Base-by-base conservation (phyloP, 1,140 invertebrate genomes). In the Caenorhabditis briggsae region DNA sequence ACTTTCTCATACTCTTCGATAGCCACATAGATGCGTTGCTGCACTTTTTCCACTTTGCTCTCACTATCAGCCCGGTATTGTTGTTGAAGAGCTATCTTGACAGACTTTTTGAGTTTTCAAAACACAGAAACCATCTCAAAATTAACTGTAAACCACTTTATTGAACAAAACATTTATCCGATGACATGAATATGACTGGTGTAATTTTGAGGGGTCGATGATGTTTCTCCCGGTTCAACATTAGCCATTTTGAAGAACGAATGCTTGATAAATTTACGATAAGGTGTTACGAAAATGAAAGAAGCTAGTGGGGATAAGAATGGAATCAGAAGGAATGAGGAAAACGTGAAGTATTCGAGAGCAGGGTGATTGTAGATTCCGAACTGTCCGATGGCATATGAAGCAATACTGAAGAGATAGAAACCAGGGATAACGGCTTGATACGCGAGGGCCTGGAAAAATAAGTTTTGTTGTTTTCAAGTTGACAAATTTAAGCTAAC, bases 301-400 rank as follows among this genome's bases (percentile, higher is more conserved):
- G 70, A 78, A 12, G 70, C 43, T 2, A 78, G 70, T 12, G 70
- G 70, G 18, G 70, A 78, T 14, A 78, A 20, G 14, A 78, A 50
- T 46, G 70, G 70, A 23, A 78, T 50, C 3, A 48, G 50, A 5
- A 78, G 46, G 18, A 78, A 78, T 20, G 70, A 78, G 5, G 70
- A 50, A 23, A 85, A 74, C 33, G 85, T 86, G 9, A 59, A 78
- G 25, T 82, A 86, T 61, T 86, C 85, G 0, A 86, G 46, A 23
- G 70, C 55, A 3, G 85, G 85, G 64, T 86, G 85, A 25, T 86
- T 86, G 85, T 82, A 82, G 46, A 86, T 86, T n/a, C 78, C 85
- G 20, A 64, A 46, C 43, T 86, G 85, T 14, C 85, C 85, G 7
- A 86, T 50, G 53, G 85, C 85, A 82, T 86, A 86, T 12, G 85